These are phyloP conservation scores for Stictonetta naevosa DNA, from an alignment of 2,113 vertebrate genomes.

Conservation along the genomic window DNA sequence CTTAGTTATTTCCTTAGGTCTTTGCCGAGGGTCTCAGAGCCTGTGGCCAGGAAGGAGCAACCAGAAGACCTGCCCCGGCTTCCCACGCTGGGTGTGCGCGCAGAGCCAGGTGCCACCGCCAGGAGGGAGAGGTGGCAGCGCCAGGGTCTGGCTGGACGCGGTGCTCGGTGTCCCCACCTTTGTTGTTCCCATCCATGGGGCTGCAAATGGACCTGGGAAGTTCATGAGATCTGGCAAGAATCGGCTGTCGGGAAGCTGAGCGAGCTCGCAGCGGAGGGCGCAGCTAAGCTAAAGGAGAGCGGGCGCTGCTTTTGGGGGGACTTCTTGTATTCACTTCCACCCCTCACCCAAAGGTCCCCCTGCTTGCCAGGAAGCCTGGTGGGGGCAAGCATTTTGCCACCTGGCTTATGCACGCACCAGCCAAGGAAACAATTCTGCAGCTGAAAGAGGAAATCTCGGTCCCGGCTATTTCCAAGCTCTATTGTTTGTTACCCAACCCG, in stretches of 20 bases:
- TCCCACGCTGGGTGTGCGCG: not conserved
- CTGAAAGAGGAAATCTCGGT: slow-evolving; percentile 64
- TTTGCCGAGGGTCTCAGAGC: slow-evolving; percentile 38
- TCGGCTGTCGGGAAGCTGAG: not conserved
- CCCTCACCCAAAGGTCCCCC: not conserved
- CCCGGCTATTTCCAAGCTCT: slow-evolving; percentile 63
- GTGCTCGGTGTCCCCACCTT: not conserved
- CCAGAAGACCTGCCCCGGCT: not conserved
- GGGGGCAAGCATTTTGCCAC: slow-evolving; percentile 22
- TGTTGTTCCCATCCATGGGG: not conserved
- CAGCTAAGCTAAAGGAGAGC: not conserved
- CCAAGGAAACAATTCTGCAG: slow-evolving; percentile 67
- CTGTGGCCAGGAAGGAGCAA: slow-evolving; percentile 10
- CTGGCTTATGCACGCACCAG: slow-evolving; percentile 58
- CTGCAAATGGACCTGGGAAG: not conserved
- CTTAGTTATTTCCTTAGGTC: slow-evolving; percentile 58
- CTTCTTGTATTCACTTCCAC: not conserved
- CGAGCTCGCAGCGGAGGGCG: not conserved
- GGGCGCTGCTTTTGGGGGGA: not conserved
- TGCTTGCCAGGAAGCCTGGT: slow-evolving; percentile 24
- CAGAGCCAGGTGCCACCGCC: not conserved
- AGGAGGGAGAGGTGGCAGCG: not conserved
- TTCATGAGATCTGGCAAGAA: not conserved
- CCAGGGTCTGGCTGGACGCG: not conserved
- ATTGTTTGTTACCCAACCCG: slow-evolving; percentile 66